A percentile compares a stretch with the other conserved stretches of the same genome.
Conservation (phyloP, 2,113 vertebrate species). For the Perca fluviatilis region DNA sequence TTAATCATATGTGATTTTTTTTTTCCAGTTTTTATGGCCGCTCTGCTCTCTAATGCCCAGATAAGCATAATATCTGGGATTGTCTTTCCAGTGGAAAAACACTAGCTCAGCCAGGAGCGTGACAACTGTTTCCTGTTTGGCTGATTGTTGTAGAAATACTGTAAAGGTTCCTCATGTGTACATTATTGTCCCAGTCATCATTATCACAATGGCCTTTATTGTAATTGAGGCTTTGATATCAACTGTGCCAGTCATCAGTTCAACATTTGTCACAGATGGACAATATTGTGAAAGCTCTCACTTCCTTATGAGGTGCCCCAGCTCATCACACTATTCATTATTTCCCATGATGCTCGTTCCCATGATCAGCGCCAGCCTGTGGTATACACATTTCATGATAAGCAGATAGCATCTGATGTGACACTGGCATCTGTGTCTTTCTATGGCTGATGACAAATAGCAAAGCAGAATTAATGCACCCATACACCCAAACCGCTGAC, state of each 20-base stretch:
- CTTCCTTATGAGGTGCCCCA: background rate
- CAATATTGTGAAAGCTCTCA: background rate
- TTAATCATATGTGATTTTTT: conserved; percentile 38
- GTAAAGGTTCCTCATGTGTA: conserved; percentile 31
- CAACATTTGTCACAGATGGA: conserved; percentile 12
- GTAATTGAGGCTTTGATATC: conserved; percentile 20
- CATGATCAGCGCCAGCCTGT: background rate
- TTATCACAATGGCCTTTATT: conserved; percentile 10
- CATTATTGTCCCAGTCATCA: conserved; percentile 21
- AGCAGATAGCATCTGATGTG: conserved; percentile 20
- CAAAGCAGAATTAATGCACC: background rate
- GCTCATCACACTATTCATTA: background rate
- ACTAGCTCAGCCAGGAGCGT: conserved; percentile 56
- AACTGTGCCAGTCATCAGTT: background rate
- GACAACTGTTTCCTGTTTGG: conserved; percentile 69
- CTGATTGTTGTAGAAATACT: conserved; percentile 53
- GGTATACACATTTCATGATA: background rate
- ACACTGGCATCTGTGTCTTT: background rate
- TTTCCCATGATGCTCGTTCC: conserved; percentile 11
- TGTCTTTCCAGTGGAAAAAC: conserved; percentile 67
- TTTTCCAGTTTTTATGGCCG: conserved; percentile 50
- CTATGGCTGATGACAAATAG: background rate
- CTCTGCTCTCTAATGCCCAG: conserved; percentile 31
- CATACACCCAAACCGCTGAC: background rate
- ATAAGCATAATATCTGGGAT: conserved; percentile 48